Percentiles rank a stretch among this genome's conserved stretches.
phyloP scores from a whole-genome alignment of 1,140 invertebrate genomes.

The Leptonema lineaticorne region DNA sequence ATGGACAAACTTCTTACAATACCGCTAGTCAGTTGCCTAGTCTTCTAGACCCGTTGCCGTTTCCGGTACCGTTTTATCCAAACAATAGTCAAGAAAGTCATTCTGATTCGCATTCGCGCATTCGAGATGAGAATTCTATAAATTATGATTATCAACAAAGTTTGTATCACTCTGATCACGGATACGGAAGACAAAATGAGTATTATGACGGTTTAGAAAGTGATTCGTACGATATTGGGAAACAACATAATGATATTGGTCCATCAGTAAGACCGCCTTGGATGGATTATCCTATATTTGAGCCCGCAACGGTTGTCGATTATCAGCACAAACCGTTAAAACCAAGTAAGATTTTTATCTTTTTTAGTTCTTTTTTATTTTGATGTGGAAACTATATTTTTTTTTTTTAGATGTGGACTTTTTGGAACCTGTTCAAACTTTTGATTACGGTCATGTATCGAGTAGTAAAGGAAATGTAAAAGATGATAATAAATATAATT shows the following conservation, averaged over 20 bases:
- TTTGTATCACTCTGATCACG: neutral
- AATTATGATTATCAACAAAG: neutral
- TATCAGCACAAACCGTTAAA: slow-evolving; percentile 65
- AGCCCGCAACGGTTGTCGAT: slow-evolving; percentile 67
- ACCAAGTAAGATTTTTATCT: slow-evolving; percentile 26
- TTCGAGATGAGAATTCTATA: neutral
- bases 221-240: neutral
- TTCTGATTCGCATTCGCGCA: neutral
- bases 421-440: slow-evolving; percentile 59
- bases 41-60: slow-evolving; percentile 3
- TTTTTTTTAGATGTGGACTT: slow-evolving; percentile 52
- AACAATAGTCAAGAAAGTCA: neutral
- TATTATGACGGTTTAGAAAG: neutral
- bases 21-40: slow-evolving; percentile 1
- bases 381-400: neutral
- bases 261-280: slow-evolving; percentile 43
- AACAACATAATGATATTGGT: neutral
- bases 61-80: neutral
- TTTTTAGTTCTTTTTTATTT: neutral
- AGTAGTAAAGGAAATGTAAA: slow-evolving; percentile 47
- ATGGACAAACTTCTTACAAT: neutral
- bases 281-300: slow-evolving; percentile 51
- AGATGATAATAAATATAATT: slow-evolving; percentile 42
- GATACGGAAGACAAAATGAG: neutral
- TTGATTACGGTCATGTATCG: slow-evolving; percentile 62